These are phyloP conservation scores for Sminthopsis crassicaudata DNA, from an alignment of 2,113 vertebrate genomes.

Conservation along the genomic window DNA sequence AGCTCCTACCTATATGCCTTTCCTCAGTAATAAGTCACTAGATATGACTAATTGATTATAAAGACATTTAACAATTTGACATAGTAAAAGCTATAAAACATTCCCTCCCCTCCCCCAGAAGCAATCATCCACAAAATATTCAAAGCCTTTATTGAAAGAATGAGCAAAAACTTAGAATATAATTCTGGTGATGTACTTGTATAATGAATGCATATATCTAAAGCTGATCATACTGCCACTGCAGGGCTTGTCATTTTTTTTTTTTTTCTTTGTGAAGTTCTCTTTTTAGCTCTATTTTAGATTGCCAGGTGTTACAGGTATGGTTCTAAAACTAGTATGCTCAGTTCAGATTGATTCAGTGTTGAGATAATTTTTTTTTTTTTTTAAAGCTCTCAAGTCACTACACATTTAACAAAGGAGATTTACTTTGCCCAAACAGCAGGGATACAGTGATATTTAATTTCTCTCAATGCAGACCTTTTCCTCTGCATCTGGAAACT, in stretches of 20 bases:
- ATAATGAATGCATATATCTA: not conserved
- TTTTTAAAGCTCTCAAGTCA: not conserved
- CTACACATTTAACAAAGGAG: not conserved
- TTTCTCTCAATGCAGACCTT: not conserved
- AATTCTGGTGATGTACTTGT: not conserved
- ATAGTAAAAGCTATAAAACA: not conserved
- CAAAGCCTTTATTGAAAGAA: not conserved
- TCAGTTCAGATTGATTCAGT: not conserved
- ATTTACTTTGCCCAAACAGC: not conserved
- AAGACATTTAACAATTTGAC: not conserved
- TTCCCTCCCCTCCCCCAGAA: not conserved
- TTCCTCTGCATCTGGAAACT: not conserved
- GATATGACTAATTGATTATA: not conserved
- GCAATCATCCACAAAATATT: not conserved
- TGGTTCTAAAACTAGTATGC: not conserved
- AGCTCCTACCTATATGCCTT: not conserved
- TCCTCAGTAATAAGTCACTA: not conserved
- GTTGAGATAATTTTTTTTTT: not conserved
- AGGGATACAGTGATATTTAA: not conserved
- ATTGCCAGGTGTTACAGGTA: not conserved
- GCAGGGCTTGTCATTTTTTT: not conserved
- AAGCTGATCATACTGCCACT: not conserved
- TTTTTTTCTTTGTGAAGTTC: not conserved
- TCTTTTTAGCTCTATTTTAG: not conserved
- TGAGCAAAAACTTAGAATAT: not conserved